Conservation (phyloP, 1,140 invertebrate species). For the Drosophila jambulina region DNA sequence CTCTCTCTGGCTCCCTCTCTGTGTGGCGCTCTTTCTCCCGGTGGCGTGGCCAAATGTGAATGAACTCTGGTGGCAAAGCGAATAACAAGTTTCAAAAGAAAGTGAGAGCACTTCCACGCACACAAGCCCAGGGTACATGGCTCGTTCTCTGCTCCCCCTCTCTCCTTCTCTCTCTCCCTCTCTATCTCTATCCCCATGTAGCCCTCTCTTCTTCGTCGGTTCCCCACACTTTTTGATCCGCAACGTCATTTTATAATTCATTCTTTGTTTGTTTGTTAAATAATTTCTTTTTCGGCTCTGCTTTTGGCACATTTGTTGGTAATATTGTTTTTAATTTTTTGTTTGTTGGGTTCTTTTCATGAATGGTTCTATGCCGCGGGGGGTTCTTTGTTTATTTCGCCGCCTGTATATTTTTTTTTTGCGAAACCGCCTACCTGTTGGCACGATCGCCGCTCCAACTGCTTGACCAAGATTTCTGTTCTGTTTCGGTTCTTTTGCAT, state of each 20-base stretch:
- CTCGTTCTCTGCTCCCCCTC: constrained; percentile 20
- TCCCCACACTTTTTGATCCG: constrained; percentile 36
- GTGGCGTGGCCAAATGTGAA: constrained; percentile 75
- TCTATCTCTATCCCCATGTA: background rate
- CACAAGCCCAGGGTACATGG: constrained; percentile 31
- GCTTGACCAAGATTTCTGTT: constrained; percentile 55
- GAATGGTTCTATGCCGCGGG: constrained; percentile 48
- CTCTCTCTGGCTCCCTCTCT: constrained; percentile 16
- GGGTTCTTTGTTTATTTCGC: constrained; percentile 27
- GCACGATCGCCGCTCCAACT: constrained; percentile 45
- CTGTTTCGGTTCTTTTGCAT: constrained; percentile 39
- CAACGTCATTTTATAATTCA: constrained; percentile 59
- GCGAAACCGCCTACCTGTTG: constrained; percentile 51
- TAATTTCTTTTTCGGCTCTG: constrained; percentile 48
- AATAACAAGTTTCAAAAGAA: constrained; percentile 84
- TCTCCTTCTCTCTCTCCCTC: background rate
- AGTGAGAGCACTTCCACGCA: constrained; percentile 78
- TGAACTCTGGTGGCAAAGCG: constrained; percentile 79
- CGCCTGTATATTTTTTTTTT: constrained; percentile 20
- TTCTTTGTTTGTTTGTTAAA: constrained; percentile 68
- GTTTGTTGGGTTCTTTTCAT: constrained; percentile 17
- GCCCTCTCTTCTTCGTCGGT: constrained; percentile 1
- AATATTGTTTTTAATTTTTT: constrained; percentile 55
- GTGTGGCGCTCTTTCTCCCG: constrained; percentile 12
- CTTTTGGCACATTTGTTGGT: constrained; percentile 50